A percentile compares a stretch with the other conserved stretches of the same genome.
These are phyloP conservation scores for Athalia circularis DNA, from an alignment of 2,888 invertebrate species.

Conservation along the genomic window DNA sequence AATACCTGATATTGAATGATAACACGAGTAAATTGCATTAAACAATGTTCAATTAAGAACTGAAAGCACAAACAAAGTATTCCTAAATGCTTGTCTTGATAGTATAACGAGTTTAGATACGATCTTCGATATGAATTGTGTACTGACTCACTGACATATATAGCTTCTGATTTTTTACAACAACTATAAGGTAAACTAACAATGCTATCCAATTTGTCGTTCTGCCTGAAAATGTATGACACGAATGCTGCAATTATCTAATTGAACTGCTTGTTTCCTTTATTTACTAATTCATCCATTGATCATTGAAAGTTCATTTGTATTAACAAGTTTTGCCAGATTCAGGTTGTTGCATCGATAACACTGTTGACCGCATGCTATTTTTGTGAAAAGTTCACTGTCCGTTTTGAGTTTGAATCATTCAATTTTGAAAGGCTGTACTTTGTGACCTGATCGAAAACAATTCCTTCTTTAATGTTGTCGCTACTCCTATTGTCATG, in stretches of 20 bases:
- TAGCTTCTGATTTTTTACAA: constrained; percentile 17
- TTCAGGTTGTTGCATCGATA: too few relatives aligned
- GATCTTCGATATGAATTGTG: constrained; percentile 4
- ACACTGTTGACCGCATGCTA: too few relatives aligned
- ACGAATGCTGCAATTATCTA: not conserved
- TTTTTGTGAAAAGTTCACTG: too few relatives aligned
- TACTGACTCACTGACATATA: constrained; percentile 35
- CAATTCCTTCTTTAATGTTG: not conserved
- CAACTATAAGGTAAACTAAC: constrained; percentile 19
- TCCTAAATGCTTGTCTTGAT: not conserved
- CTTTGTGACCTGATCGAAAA: not conserved
- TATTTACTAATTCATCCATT: too few relatives aligned
- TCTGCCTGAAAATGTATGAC: not conserved
- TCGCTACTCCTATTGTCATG: not conserved
- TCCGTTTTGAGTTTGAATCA: too few relatives aligned
- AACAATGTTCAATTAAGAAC: not conserved
- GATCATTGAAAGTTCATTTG: too few relatives aligned
- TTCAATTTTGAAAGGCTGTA: too few relatives aligned
- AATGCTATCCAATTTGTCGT: not conserved
- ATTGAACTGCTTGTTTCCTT: too few relatives aligned
- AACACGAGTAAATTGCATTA: constrained; percentile 10
- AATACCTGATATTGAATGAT: not conserved
- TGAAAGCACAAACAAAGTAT: not conserved
- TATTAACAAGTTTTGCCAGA: too few relatives aligned
- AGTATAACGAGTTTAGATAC: not conserved